Conservation (phyloP, 2,113 vertebrate species). For the Nansenia antarctica region DNA sequence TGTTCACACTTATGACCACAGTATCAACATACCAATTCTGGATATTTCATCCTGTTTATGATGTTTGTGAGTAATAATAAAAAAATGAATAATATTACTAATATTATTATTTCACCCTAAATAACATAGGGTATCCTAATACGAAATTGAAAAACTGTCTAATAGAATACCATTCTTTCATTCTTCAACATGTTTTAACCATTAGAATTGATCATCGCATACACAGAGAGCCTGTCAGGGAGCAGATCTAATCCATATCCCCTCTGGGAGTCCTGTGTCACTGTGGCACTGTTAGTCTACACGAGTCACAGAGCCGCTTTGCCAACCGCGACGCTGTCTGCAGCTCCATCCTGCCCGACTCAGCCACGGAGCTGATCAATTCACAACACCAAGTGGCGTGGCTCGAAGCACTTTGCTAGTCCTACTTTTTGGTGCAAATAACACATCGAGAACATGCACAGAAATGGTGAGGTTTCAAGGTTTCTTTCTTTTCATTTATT, state of each 20-base stretch:
- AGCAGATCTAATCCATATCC: conserved; percentile 47
- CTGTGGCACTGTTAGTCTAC: conserved; percentile 12
- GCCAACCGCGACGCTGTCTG: conserved; percentile 40
- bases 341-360: no score
- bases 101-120: background rate
- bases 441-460: no score
- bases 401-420: no score
- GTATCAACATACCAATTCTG: background rate
- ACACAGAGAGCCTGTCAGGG: conserved; percentile 32
- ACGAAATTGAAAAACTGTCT: background rate
- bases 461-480: no score
- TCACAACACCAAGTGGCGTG: no score
- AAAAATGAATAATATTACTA: background rate
- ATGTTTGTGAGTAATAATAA: background rate
- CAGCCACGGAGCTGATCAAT: no score
- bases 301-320: conserved; percentile 36
- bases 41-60: no score
- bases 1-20: no score
- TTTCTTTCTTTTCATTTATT: no score
- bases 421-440: no score
- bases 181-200: conserved; percentile 13
- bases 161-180: background rate
- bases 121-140: background rate
- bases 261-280: conserved; percentile 30
- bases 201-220: conserved; percentile 20